Conservation (phyloP, 2,797 vertebrate species). For the Micropoecilia bifurca region DNA sequence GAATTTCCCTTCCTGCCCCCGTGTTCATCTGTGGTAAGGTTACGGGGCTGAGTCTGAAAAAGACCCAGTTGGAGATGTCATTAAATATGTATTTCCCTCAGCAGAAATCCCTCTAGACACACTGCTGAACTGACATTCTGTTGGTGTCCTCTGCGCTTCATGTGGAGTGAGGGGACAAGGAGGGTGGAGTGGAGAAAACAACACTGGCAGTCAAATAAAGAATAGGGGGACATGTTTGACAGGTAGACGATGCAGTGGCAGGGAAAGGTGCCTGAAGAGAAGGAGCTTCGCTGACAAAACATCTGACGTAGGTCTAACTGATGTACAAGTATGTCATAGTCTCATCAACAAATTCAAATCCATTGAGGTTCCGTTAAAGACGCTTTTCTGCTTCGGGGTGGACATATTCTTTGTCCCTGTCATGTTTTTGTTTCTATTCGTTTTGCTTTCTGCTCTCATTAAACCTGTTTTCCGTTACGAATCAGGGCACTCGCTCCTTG, state of each 20-base stretch:
- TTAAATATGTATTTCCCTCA: conserved; percentile 77
- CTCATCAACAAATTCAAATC: not conserved
- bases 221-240: conserved; percentile 34
- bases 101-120: conserved; percentile 70
- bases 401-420: not conserved
- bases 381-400: not conserved
- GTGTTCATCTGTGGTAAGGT: conserved; percentile 30
- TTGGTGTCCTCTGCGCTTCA: conserved; percentile 57
- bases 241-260: conserved; percentile 34
- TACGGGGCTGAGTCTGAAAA: conserved; percentile 55
- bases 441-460: not conserved
- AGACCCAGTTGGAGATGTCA: conserved; percentile 62
- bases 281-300: not conserved
- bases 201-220: conserved; percentile 23
- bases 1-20: conserved; percentile 30
- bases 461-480: not conserved
- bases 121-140: conserved; percentile 62
- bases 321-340: not conserved
- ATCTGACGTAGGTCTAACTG: not conserved
- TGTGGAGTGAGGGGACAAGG: conserved; percentile 17
- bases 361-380: not conserved
- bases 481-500: not conserved
- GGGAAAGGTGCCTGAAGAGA: not conserved
- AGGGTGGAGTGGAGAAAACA: conserved; percentile 17
- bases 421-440: not conserved